Evolutionary conservation across 2,113 vertebrate species (phyloP), one percentile per base, ranked within the genome.

Genomic region (Cyphotilapia sp.): DNA sequence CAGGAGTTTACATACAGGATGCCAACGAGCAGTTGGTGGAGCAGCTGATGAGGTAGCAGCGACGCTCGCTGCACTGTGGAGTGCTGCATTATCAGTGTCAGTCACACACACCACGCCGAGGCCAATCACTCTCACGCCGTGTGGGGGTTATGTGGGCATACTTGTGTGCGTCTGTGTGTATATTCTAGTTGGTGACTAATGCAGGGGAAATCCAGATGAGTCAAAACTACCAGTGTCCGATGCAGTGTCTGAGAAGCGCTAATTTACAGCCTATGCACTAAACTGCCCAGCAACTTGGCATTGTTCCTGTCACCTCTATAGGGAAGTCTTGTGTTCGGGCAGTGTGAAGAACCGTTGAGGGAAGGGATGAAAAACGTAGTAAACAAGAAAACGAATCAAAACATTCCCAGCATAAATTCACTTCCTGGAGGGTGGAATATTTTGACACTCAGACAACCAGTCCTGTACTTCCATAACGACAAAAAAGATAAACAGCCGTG

Each of bases 131-230:
- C 92, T 94, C 82, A 84, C 89, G 66, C 87, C 59, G 89, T 13
- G 86, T 27, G 87, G 87, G 89, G 89, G 91, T 78, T 92, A 91
- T 93, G 92, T 81, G 78, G 86, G 84, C 94, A 93, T 95, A 89
- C 89, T 91, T 95, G 90, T 91, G 92, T 91, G 92, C 45, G 89
- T 91, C 87, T 91, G 93, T 95, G 94, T 95, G 91, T 95, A 93
- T 96, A 93, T 96, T 96, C 84, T 89, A 94, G 93, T 90, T 94
- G 93, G 94, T 96, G 96, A 97, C 95, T 96, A 96, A 96, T 94
- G 95, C 86, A 89, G 95, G 93, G 96, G 95, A 96, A 96, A 96
- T 97, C 95, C 96, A 95, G 93, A 96, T 96, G 96, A 96, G 95
- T 96, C 96, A 96, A 92, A 96, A 93, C 89, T 83, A 89, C 92